Evolutionary conservation across 2,113 vertebrate genomes (phyloP).

Genomic region (Phainopepla nitens): DNA sequence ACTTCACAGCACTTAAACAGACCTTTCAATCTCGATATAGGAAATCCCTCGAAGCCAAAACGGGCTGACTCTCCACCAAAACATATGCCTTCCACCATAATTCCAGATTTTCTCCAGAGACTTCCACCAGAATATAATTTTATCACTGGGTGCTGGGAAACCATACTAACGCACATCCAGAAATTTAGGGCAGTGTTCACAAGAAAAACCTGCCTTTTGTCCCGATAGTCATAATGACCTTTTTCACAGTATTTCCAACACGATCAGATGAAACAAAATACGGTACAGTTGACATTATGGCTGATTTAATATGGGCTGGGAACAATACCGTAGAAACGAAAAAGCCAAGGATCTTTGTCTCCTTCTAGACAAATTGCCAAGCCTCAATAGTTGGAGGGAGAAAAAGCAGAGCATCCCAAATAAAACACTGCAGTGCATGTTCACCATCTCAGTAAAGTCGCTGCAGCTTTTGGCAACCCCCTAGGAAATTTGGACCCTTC

Average conservation of each 20-base stretch:
- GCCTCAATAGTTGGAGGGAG: neutral
- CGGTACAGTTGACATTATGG: neutral
- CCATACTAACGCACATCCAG: neutral
- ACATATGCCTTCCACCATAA: neutral
- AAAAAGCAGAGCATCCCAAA: conserved; percentile 19
- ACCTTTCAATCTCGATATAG: neutral
- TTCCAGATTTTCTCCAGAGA: neutral
- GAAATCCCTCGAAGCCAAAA: neutral
- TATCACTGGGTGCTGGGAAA: neutral
- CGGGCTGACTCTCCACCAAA: neutral
- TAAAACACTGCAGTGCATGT: conserved; percentile 1
- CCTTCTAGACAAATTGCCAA: neutral
- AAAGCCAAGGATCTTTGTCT: conserved; percentile 30
- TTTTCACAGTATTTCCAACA: neutral
- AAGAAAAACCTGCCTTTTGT: neutral
- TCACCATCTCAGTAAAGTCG: neutral
- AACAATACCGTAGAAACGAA: conserved; percentile 24
- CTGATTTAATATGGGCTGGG: neutral
- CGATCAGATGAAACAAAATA: neutral
- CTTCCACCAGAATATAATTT: neutral
- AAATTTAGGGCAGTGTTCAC: neutral
- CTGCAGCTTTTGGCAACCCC: neutral
- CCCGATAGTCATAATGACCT: neutral
- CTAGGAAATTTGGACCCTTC: neutral
- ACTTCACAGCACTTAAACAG: neutral